Evolutionary conservation across 2,113 vertebrate species (phyloP).

Genomic region (Cyprinodon tularosa): DNA sequence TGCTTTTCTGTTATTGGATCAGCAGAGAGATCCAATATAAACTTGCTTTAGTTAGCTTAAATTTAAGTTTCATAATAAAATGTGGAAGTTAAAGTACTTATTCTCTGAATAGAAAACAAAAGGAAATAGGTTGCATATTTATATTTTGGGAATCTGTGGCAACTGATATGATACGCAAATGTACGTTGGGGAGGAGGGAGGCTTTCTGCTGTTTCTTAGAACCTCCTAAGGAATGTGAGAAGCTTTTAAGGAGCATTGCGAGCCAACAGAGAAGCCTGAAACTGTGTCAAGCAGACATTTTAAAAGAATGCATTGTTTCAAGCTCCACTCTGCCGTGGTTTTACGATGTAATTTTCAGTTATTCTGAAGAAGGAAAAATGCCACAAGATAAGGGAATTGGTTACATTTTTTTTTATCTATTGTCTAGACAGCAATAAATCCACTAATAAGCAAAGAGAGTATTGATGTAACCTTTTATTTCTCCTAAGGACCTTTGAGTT

Average conservation of each 20-base stretch:
- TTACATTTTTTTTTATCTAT: not conserved
- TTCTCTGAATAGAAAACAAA: not conserved
- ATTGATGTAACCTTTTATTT: not conserved
- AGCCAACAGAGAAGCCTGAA: constrained; percentile 43
- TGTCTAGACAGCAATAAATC: not conserved
- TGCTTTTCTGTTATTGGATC: constrained; percentile 5
- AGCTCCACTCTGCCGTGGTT: constrained; percentile 16
- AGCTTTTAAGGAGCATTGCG: not conserved
- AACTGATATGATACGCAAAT: constrained; percentile 46
- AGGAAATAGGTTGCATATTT: constrained; percentile 32
- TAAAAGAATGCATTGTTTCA: constrained; percentile 37
- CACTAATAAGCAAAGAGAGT: not conserved
- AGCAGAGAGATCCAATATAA: not conserved
- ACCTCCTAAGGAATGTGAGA: constrained; percentile 25
- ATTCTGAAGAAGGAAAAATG: constrained; percentile 42
- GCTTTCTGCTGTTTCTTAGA: constrained; percentile 22
- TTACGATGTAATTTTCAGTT: constrained; percentile 31
- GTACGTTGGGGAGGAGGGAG: not conserved
- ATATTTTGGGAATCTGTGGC: constrained; percentile 27
- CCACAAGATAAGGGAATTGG: constrained; percentile 7
- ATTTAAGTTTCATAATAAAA: constrained; percentile 19
- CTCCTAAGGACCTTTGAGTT: not conserved
- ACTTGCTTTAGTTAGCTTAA: not conserved
- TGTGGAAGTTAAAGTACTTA: not conserved
- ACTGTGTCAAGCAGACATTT: constrained; percentile 33